These are phyloP conservation scores for Monochamus saltuarius DNA, from an alignment of 1,140 invertebrate genomes.

Conservation along the genomic window DNA sequence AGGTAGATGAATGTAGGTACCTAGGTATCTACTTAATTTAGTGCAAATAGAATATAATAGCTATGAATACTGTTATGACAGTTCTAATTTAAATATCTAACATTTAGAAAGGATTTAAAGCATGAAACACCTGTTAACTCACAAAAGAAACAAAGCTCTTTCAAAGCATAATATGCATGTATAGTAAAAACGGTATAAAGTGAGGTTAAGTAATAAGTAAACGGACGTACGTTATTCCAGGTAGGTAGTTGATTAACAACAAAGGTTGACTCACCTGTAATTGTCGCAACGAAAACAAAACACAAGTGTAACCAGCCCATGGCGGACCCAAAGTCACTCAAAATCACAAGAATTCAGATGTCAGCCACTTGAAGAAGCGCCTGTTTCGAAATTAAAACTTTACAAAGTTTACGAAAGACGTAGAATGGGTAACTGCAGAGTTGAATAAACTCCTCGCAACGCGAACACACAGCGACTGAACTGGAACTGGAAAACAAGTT, in stretches of 20 bases:
- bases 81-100: no score
- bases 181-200: background rate
- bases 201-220: constrained; percentile 12
- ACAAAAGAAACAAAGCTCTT: no score
- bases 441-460: background rate
- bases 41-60: no score
- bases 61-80: no score
- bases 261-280: constrained; percentile 19
- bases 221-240: background rate
- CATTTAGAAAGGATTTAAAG: no score
- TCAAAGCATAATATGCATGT: no score
- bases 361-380: background rate
- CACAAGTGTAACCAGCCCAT: constrained; percentile 11
- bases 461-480: background rate
- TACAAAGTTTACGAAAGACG: constrained; percentile 11
- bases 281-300: constrained; percentile 6
- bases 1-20: no score
- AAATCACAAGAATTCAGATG: background rate
- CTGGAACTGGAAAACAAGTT: constrained; percentile 10
- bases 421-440: background rate
- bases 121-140: no score
- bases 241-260: constrained; percentile 2
- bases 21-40: no score
- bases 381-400: no score
- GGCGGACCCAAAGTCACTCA: constrained; percentile 2